phyloP scores from a whole-genome alignment of 2,113 vertebrate genomes.

The Callaeas wilsoni region DNA sequence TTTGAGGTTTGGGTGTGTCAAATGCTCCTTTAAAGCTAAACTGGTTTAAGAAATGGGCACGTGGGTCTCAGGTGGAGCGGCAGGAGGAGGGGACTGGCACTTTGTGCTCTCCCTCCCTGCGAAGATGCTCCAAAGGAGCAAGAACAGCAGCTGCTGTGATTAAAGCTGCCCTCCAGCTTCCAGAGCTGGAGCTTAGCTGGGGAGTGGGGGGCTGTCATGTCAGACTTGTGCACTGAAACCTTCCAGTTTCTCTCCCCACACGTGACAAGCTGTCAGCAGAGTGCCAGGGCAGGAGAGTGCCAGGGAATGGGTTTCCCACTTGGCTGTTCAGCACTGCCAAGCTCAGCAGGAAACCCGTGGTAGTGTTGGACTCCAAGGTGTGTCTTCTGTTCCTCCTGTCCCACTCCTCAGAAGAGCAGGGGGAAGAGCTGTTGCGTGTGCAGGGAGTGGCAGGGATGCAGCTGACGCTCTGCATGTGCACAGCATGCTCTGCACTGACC shows the following conservation, averaged over 20 bases:
- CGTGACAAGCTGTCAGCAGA: not conserved
- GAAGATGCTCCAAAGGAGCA: not conserved
- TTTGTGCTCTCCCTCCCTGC: not conserved
- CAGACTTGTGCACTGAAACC: not conserved
- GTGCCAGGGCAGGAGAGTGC: not conserved
- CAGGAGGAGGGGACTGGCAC: not conserved
- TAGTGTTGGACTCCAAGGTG: not conserved
- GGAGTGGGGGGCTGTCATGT: not conserved
- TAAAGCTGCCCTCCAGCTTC: not conserved
- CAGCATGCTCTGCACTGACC: slow-evolving; percentile 44
- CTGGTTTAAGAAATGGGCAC: not conserved
- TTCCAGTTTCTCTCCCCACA: not conserved
- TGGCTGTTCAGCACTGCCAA: not conserved
- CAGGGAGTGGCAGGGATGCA: not conserved
- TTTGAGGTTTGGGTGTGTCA: not conserved
- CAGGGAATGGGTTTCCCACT: not conserved
- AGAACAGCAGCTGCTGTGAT: not conserved
- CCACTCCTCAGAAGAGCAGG: not conserved
- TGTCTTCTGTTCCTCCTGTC: not conserved
- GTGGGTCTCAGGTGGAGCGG: not conserved
- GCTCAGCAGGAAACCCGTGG: not conserved
- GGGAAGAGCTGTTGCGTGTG: not conserved
- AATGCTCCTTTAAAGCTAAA: not conserved
- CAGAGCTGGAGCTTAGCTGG: not conserved
- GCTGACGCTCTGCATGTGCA: slow-evolving; percentile 42